These are phyloP conservation scores for Marcusenius ussheri DNA, from an alignment of 2,113 vertebrate species.

Conservation along the genomic window DNA sequence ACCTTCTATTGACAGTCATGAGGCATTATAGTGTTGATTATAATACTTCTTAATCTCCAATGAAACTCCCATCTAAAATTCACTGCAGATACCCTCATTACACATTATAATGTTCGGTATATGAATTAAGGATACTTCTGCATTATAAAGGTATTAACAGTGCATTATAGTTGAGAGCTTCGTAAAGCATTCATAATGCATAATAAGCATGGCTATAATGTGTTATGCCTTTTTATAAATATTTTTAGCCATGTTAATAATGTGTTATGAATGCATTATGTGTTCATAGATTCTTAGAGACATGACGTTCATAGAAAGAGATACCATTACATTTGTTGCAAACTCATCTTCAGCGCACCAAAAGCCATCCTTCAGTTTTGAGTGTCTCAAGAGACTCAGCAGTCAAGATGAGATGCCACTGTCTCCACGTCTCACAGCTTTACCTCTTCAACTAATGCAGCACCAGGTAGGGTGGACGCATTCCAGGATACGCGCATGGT, in stretches of 20 bases:
- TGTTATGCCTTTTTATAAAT: not conserved
- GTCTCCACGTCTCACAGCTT: conserved; percentile 69
- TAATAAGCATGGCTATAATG: not conserved
- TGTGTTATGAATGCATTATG: not conserved
- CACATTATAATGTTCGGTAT: not conserved
- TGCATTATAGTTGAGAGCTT: not conserved
- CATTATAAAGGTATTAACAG: not conserved
- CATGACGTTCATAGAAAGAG: not conserved
- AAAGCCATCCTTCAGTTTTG: conserved; percentile 94
- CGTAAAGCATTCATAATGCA: not conserved
- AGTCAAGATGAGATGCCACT: conserved; percentile 82
- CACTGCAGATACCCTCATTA: not conserved
- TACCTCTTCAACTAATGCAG: conserved; percentile 95
- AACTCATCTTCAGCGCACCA: conserved; percentile 65
- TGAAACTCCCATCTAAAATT: not conserved
- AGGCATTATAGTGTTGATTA: not conserved
- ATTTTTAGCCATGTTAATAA: not conserved
- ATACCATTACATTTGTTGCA: conserved; percentile 20
- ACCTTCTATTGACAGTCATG: not conserved
- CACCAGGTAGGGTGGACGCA: conserved; percentile 71
- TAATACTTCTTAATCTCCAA: not conserved
- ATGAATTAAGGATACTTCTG: not conserved
- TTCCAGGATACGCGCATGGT: not conserved
- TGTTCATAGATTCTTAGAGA: not conserved
- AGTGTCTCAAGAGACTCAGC: conserved; percentile 92